Percentiles rank a stretch among this genome's conserved stretches.
These are phyloP conservation scores for Cetoscarus ocellatus DNA, from an alignment of 2,797 vertebrate species.

Conservation along the genomic window DNA sequence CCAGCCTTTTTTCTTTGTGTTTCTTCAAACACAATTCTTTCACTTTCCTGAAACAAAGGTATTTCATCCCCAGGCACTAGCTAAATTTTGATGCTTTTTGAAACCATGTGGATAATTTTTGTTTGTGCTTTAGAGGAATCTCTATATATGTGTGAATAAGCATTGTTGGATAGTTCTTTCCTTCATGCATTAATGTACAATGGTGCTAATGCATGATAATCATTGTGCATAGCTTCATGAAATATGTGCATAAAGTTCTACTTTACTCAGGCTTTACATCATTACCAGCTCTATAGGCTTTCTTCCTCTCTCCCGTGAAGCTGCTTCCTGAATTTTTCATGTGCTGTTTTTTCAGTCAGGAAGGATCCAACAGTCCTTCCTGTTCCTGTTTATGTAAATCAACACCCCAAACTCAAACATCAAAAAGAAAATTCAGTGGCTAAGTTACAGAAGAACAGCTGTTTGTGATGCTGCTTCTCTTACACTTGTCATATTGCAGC, in stretches of 20 bases:
- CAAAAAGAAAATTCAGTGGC: too few species aligned
- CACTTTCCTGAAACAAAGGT: too few species aligned
- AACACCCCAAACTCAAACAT: background rate
- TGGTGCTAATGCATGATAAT: constrained; percentile 9
- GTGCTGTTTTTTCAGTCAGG: constrained; percentile 15
- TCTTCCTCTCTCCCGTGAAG: constrained; percentile 11
- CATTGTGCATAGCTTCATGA: background rate
- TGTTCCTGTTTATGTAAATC: constrained; percentile 26
- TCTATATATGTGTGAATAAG: constrained; percentile 3
- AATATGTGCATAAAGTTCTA: constrained; percentile 5
- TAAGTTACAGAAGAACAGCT: too few species aligned
- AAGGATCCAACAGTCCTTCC: constrained; percentile 10
- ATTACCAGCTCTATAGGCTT: constrained; percentile 8
- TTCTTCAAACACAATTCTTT: too few species aligned
- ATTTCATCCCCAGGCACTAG: too few species aligned
- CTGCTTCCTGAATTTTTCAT: constrained; percentile 36
- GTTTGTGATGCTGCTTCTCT: constrained; percentile 34
- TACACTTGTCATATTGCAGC: constrained; percentile 39
- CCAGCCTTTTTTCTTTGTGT: too few species aligned
- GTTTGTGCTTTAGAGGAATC: constrained; percentile 1
- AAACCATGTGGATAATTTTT: too few species aligned
- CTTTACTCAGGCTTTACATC: constrained; percentile 1
- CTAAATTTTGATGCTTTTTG: too few species aligned
- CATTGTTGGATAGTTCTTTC: background rate
- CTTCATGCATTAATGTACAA: constrained; percentile 15